These are phyloP conservation scores for Barypeithes pellucidus DNA, from an alignment of 2,888 invertebrate species.

Conservation along the genomic window DNA sequence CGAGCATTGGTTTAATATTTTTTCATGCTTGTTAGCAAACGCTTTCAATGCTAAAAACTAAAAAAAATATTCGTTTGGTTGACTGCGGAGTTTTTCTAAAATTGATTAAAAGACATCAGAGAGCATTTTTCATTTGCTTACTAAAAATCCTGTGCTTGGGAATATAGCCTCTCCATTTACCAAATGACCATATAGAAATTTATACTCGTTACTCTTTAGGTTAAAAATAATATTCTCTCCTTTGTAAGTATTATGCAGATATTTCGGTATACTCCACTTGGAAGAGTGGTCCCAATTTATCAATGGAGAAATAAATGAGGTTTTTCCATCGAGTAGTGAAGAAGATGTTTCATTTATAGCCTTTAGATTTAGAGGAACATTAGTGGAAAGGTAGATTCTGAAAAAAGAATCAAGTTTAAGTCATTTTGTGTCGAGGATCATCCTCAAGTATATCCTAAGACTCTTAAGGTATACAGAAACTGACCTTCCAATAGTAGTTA, in stretches of 20 bases:
- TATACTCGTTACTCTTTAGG: background rate
- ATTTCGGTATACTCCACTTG: constrained; percentile 82
- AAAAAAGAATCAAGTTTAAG: background rate
- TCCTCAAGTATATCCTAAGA: no score
- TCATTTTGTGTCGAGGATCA: no score
- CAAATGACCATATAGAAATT: background rate
- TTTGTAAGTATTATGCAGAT: constrained; percentile 77
- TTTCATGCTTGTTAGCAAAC: constrained; percentile 14
- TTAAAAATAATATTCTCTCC: constrained; percentile 88
- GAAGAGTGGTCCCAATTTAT: constrained; percentile 91
- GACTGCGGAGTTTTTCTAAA: no score
- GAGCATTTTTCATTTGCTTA: constrained; percentile 41
- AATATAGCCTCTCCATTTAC: constrained; percentile 65
- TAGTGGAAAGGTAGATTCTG: constrained; percentile 14
- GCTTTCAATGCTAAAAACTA: constrained; percentile 40
- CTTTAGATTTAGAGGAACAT: constrained; percentile 69
- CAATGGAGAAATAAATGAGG: constrained; percentile 86
- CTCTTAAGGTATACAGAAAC: constrained; percentile 7
- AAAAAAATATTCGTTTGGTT: no score
- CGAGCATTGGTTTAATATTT: constrained; percentile 21
- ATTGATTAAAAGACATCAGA: background rate
- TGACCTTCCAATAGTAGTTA: constrained; percentile 62
- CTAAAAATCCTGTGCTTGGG: constrained; percentile 75
- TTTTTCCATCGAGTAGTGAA: constrained; percentile 89
- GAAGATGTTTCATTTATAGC: constrained; percentile 80